Percentiles rank a stretch among this genome's conserved stretches.
Conservation (phyloP, 2,797 vertebrate species). For the Adrianichthys oophorus region DNA sequence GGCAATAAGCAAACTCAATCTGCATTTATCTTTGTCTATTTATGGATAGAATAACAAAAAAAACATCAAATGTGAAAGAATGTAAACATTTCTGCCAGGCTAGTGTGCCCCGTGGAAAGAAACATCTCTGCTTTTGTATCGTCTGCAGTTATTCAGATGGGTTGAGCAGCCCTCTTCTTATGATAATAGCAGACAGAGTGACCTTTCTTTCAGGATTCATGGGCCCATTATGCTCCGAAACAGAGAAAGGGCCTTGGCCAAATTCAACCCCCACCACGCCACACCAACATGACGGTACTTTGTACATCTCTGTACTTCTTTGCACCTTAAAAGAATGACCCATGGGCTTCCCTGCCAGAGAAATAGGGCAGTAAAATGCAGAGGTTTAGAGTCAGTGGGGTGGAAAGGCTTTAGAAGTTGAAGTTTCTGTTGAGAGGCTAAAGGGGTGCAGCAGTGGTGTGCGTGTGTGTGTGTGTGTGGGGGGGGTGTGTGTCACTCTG, state of each 20-base stretch:
- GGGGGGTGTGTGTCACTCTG: constrained; percentile 51
- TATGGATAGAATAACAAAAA: too few species aligned
- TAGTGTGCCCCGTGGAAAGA: constrained; percentile 58
- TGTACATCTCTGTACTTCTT: constrained; percentile 37
- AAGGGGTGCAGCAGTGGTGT: constrained; percentile 30
- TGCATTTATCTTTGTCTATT: constrained; percentile 23
- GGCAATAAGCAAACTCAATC: constrained; percentile 43
- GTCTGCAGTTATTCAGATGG: constrained; percentile 73
- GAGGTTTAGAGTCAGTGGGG: constrained; percentile 57
- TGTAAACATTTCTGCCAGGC: constrained; percentile 64
- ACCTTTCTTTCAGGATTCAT: constrained; percentile 73
- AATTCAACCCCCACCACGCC: constrained; percentile 56
- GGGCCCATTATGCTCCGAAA: constrained; percentile 68
- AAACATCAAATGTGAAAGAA: constrained; percentile 60
- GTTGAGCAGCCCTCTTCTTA: constrained; percentile 72
- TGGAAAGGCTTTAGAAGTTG: constrained; percentile 64
- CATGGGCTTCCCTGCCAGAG: constrained; percentile 52
- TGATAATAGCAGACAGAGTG: constrained; percentile 70
- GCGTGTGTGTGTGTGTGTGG: constrained; percentile 1
- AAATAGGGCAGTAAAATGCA: constrained; percentile 70
- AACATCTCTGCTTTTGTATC: constrained; percentile 70
- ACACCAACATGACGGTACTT: constrained; percentile 38
- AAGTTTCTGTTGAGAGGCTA: constrained; percentile 61
- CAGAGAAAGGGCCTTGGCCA: constrained; percentile 65
- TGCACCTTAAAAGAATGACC: constrained; percentile 42